Evolutionary conservation across 2,113 vertebrate genomes (phyloP), one percentile per base, ranked within the genome.

Genomic region (Poeciliopsis turrubarensis): DNA sequence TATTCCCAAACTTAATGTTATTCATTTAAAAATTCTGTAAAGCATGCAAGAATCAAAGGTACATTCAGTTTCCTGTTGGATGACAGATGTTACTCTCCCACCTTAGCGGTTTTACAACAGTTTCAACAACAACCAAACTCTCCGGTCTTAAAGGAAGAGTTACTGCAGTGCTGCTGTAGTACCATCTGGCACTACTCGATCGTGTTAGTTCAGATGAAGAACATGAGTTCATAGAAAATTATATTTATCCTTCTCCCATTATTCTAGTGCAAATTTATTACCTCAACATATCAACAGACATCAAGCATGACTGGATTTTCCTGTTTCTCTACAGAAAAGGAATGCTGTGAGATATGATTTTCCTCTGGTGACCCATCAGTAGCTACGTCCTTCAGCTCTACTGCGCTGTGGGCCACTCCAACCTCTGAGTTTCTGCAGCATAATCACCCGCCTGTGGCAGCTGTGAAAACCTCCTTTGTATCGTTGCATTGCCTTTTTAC

Each of bases 381-480:
- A 61, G 29, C n/a, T 17, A 29, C 9, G 32, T 31, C 37, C 37
- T 62, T 73, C 77, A 68, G 27, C 78, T 31, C 17, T 32, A n/a
- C 67, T 44, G 51, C 27, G 30, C 72, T 62, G 27, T 39, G 44
- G 14, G 27, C 32, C 61, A 69, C 27, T 57, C 37, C 26, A 29
- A 26, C 34, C 60, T 66, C 13, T 25, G 29, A 29, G 31, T 57
- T 65, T 64, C 41, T 51, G 37, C 62, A 64, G 29, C 6, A 32
- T 66, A 31, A 78, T 68, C 79, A 72, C n/a, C 47, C 51, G 64
- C 64, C 39, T 68, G 32, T 51, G 34, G 65, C 34, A 54, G 34
- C 41, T 68, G 25, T 30, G 72, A 61, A 25, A 76, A 68, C 51
- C 60, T 69, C 51, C 27, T 66, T 44, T 80, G 51, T 68, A 63